Base-by-base conservation (phyloP, 2,888 invertebrate genomes). In the Synanthedon vespiformis region DNA sequence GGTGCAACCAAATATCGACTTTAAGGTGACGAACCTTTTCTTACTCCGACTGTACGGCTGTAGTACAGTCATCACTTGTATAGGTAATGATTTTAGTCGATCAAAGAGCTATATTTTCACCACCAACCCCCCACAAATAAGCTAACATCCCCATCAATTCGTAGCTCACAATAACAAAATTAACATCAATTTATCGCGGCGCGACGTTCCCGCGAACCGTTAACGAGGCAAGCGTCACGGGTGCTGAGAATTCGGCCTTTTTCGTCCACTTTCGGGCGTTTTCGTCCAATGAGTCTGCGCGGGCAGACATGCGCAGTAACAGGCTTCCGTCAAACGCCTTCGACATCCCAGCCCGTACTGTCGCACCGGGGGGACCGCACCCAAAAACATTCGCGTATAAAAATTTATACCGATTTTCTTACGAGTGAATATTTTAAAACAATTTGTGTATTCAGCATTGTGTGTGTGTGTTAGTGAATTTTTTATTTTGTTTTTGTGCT, bases 161-260 rank as follows among this genome's bases (percentile, higher is more conserved):
- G 63, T 64, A 68, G 69, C 41, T 22, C 69, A 76, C 75, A 79
- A 80, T 81, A 79, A 77, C 74, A 73, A 73, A 80, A 82, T 83
- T 80, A 81, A 78, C 78, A 65, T 67, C 79, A 78, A 82, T 81
- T 84, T 83, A 82, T 80, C 71, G 68, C 61, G 58, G 68, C 71
- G 68, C 71, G 73, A 72, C 73, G 68, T 77, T 69, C 72, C 58
- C 66, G 63, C 70, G 66, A 70, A 67, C 72, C 68, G 72, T 74
- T 80, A 82, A 82, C 83, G 77, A 80, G 79, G 61, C 63, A 70
- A 65, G 70, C 68, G 68, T 68, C 67, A 68, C 62, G 68, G 74
- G 71, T 70, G 72, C 68, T 34, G 34, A 34, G 10, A 34, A 10
- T 34, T 34, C 34, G 34, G 10, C 10, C 1, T 34, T 34, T 34